Evolutionary conservation across 1,140 invertebrate genomes (phyloP), one percentile per base, ranked within the genome.

Genomic region (Lasioglossum baleicum): DNA sequence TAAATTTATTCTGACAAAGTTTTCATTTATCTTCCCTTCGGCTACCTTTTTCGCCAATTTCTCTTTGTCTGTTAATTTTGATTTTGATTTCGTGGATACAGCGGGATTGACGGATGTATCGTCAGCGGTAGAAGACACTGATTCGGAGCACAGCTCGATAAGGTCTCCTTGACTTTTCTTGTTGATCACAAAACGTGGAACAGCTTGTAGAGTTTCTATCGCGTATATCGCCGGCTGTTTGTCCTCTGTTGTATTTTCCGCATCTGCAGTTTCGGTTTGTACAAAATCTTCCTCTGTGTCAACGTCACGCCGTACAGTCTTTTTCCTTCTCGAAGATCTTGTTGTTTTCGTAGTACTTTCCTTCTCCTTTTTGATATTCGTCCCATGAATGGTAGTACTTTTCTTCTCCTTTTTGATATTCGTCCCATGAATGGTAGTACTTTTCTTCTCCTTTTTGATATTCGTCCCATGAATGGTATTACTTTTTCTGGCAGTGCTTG

Each of bases 1-100:
- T 83, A 99, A 94, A 93, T 99, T 98, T 66, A 99, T 96, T 84
- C 95, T 94, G 0, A 99, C 96, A 94, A 96, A 99, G 91, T 99
- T 99, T 64, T 98, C 96, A 93, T 97, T 98, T 6, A 96, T 87
- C 66, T 95, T 96, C 5, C 96, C 96, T 82, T 93, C 91, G 70
- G 94, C 92, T 0, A 97, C 93, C 93, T 96, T 97, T 67, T 95
- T 93, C 88, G 95, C 93, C 22, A 97, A 89, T 85, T 94, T 94
- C 44, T 94, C 93, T 83, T 93, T 93, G 13, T 92, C 92, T 7
- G 90, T 91, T 61, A 88, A 72, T 78, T 86, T 87, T 85, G 92
- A 88, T 80, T 90, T 87, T 31, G 83, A 17, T 82, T 80, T 75
- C 10, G 5, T 31, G 56, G 53, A 7, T 56, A 7, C 40, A 17